Base-by-base conservation (phyloP, 1,140 invertebrate genomes). In the Nylanderia fulva region DNA sequence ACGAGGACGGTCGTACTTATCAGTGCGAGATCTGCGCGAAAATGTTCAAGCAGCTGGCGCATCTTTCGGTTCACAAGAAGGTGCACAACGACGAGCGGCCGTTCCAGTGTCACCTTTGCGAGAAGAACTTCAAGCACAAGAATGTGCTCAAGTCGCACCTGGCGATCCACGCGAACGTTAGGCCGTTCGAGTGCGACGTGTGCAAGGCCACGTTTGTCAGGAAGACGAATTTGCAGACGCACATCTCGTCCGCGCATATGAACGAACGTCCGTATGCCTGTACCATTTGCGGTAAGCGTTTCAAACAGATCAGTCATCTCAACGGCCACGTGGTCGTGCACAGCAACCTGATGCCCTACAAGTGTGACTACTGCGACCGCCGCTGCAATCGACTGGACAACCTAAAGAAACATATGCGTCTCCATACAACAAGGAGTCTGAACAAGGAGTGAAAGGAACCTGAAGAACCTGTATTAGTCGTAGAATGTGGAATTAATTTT, bases 51-150 rank as follows among this genome's bases (percentile, higher is more conserved):
- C 95, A 95, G 83, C 91, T 95, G 4, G 95, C 94, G 0, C 95
- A 95, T 91, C 80, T 95, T 0, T 94, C 92, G 9, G 95, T 95
- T 74, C 95, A 95, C 84, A 95, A 95, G 63, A 92, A 95, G 60
- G 96, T 97, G 13, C 97, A 97, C 90, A 97, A 96, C 0, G 96
- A 97, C 2, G 97, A 97, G 86, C 95, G 96, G 71, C 97, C 97
- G 0, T 97, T 97, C 88, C 95, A 96, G 54, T 97, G 97, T 93
- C 95, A 95, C 76, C 86, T 95, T 5, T 95, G 95, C 86, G 94
- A 95, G 11, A 93, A 95, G 77, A 94, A 94, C 21, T 95, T 95
- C 60, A 95, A 94, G 39, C 94, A 95, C 27, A 93, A 92, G 13
- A 93, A 93, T 21, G 91, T 93, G 2, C 85, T 94, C 1, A 93